Base-by-base conservation (phyloP, 1,140 invertebrate species). In the Chionoecetes opilio region DNA sequence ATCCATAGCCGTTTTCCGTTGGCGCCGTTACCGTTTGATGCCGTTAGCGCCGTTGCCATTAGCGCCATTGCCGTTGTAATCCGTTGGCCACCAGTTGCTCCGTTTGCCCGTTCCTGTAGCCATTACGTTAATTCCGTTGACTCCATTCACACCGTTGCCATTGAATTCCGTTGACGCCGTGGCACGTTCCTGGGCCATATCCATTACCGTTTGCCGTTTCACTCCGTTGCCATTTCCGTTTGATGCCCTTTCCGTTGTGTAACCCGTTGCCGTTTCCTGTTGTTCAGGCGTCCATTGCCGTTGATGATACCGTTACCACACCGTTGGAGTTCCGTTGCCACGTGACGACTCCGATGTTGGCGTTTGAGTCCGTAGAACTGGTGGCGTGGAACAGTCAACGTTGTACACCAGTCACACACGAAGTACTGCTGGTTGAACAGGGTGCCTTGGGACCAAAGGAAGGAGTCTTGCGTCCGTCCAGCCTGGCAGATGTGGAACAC, bases 341-440 rank as follows among this genome's bases (percentile, higher is more conserved):
- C 89, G 63, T 91, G 14, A 53, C 38, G 88, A 90, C 38, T 11
- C 89, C 41, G 34, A 9, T 2, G 29, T 89, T 29, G 29, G n/a
- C 87, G 41, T 89, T 29, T 6, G n/a, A 14, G n/a, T 31, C 41
- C 17, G n/a, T 38, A 26, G 41, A 26, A 17, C 26, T 31, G 63
- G 90, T 86, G 11, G 85, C 46, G 46, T 35, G 41, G 93, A 53
- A n/a, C 93, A 94, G 93, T 94, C 93, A 35, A 94, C n/a, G 63
- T 94, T 94, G 93, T 38, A 94, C 93, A 94, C 93, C 93, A 94
- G 46, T 94, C 93, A 38, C 93, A 94, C 29, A 94, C 93, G 86
- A 94, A 63, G 46, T 82, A 94, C 87, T 94, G 93, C 35, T 94
- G 93, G 93, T 94, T 94, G 53, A 94, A 94, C 17, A 89, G 53